phyloP scores from a whole-genome alignment of 2,888 invertebrate species.

The Megaustenia siamemsis region DNA sequence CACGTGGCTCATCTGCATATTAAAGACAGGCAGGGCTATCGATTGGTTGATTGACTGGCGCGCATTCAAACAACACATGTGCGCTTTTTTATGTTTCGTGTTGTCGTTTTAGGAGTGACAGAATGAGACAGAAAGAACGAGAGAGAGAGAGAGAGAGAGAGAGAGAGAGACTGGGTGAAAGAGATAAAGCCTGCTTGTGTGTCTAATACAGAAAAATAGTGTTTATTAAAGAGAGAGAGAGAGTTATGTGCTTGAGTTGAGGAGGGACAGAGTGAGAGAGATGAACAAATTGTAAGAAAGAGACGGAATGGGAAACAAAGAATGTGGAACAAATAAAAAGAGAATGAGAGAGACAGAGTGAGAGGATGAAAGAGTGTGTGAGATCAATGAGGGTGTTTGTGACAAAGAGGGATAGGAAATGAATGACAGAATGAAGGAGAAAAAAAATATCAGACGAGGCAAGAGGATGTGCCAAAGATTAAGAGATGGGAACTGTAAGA shows the following conservation, averaged over 20 bases:
- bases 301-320: too few relatives aligned
- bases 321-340: not conserved
- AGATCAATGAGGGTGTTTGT: not conserved
- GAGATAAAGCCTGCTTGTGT: not conserved
- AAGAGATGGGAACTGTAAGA: too few relatives aligned
- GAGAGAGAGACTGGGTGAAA: not conserved
- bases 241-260: not conserved
- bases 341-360: not conserved
- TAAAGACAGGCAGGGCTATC: constrained; percentile 31
- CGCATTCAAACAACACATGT: constrained; percentile 36
- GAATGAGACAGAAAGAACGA: too few relatives aligned
- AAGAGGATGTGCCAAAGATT: not conserved
- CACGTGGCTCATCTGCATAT: constrained; percentile 54
- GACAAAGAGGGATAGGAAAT: not conserved
- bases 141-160: not conserved
- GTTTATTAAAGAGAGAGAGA: not conserved
- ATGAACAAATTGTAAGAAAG: too few relatives aligned
- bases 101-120: not conserved
- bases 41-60: constrained; percentile 39
- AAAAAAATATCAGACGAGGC: not conserved
- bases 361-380: not conserved
- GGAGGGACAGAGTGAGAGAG: constrained; percentile 3
- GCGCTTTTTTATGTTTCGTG: constrained; percentile 11
- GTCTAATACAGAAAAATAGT: not conserved
- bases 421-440: not conserved